Conservation (phyloP, 2,888 invertebrate genomes). For the Branchipolynoe longqiensis region DNA sequence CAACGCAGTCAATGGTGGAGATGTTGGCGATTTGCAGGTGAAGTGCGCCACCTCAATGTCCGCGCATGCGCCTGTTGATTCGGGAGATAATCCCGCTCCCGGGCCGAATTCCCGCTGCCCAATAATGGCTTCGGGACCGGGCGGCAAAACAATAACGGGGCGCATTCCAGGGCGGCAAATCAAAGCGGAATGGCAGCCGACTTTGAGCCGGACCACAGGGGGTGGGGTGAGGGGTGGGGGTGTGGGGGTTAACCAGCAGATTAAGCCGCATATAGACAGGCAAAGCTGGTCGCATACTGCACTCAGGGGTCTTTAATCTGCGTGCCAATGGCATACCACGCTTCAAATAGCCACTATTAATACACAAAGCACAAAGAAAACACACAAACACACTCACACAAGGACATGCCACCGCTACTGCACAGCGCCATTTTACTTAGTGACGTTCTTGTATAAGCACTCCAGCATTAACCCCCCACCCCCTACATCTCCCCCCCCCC, state of each 20-base stretch:
- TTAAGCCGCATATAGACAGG: neutral
- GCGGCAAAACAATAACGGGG: neutral
- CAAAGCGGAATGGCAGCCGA: no score
- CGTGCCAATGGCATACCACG: neutral
- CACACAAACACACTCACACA: no score
- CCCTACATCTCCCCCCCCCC: no score
- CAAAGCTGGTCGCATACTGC: neutral
- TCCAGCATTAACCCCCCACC: no score
- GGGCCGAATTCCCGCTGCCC: neutral
- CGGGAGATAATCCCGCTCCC: neutral
- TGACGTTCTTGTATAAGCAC: no score
- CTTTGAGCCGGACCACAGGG: neutral
- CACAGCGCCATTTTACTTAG: no score
- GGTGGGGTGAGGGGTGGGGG: neutral
- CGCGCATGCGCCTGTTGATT: neutral
- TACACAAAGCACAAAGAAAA: no score
- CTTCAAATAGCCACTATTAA: constrained; percentile 6
- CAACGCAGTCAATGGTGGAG: no score
- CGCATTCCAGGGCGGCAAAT: neutral
- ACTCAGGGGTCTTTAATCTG: constrained; percentile 18
- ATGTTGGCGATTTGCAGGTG: no score
- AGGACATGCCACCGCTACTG: no score
- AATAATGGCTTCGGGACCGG: no score
- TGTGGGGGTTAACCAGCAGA: neutral
- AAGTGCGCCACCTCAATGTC: no score